Conservation (phyloP, 2,113 vertebrate species). For the Malurus cyaneus region DNA sequence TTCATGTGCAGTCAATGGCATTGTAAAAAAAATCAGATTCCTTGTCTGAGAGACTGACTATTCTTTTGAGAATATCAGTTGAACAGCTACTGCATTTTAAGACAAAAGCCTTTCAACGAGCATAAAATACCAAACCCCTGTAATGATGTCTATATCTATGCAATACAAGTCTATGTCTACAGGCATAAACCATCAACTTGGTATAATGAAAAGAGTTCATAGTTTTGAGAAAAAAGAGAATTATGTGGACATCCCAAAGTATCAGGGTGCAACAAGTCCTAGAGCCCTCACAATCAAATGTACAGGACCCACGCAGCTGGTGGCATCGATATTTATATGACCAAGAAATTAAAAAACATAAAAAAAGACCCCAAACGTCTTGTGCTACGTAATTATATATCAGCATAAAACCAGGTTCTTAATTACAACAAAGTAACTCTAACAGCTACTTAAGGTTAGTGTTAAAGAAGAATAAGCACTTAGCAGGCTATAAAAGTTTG, state of each 20-base stretch:
- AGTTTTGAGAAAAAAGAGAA: not conserved
- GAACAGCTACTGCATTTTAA: slow-evolving; percentile 12
- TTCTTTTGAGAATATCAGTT: slow-evolving; percentile 33
- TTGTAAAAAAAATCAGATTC: slow-evolving; percentile 13
- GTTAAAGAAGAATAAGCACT: not conserved
- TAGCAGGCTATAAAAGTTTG: not conserved
- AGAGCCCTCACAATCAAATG: not conserved
- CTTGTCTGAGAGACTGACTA: not conserved
- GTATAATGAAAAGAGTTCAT: not conserved
- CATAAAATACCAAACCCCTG: not conserved
- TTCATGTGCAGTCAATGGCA: slow-evolving; percentile 27
- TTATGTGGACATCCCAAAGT: not conserved
- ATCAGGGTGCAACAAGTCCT: not conserved
- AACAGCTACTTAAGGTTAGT: not conserved
- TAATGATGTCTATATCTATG: not conserved
- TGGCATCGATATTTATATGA: not conserved
- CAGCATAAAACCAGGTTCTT: not conserved
- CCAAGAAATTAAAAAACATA: not conserved
- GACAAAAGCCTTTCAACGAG: slow-evolving; percentile 18
- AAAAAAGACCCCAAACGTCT: not conserved
- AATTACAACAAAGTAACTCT: not conserved
- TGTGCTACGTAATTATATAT: not conserved
- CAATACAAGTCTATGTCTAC: not conserved
- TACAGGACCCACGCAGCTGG: not conserved
- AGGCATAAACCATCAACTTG: not conserved